Evolutionary conservation across 2,797 vertebrate genomes (phyloP), one percentile per base, ranked within the genome.

Genomic region (Knipowitschia caucasica): DNA sequence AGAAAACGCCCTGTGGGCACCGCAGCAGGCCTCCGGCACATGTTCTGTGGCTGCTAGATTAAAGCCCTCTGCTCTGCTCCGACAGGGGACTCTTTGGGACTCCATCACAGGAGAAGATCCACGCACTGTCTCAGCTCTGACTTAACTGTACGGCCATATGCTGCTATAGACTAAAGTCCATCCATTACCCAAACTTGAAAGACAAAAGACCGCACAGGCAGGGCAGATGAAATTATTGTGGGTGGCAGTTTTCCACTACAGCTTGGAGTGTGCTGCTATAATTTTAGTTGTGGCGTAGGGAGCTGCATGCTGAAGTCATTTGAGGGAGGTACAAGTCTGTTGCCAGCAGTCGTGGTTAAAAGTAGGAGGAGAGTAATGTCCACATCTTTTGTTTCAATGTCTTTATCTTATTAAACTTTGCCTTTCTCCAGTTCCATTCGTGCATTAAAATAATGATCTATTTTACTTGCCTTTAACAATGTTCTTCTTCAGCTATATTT

Each of bases 291-390:
- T 80, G 87, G 88, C 79, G 80, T 84, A 81, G 84, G 80, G 85
- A 77, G 79, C 79, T 77, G 82, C 85, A 89, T 91, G 88, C 77
- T 90, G 91, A 92, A 92, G 86, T 91, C 89, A 90, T 91, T 89
- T 89, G 82, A 91, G 86, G 86, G 86, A 86, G 83, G 81, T 87
- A 89, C 81, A 72, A 67, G 59, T 77, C 77, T 75, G 77, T 59
- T 81, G 90, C 89, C 89, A 88, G 88, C 73, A 69, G 81, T 82
- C 68, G 82, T 84, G 89, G 91, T 91, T 84, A 83, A 71, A n/a
- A 79, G 82, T 68, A 78, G 90, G 87, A 92, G 89, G 88, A 77
- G 65, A 86, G 81, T 88, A 78, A 78, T 73, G 85, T 67, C 59
- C 87, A 85, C 81, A 76, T 91, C 89, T 88, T 86, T 26, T 86